Base-by-base conservation (phyloP, 2,797 vertebrate species). In the Rhinatrema bivittatum region DNA sequence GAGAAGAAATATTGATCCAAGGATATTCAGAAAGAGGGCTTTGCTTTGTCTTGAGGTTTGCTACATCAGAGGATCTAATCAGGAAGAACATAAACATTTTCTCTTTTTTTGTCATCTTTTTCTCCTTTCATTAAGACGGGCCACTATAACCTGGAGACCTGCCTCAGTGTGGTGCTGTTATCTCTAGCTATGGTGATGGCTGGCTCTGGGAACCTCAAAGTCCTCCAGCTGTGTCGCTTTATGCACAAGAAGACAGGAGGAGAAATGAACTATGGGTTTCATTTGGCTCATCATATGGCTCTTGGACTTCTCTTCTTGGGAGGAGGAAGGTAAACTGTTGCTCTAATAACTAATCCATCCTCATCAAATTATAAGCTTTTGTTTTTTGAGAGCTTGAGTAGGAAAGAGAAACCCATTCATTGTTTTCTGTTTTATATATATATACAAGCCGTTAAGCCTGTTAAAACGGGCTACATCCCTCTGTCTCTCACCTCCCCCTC, bases 241-340 rank as follows among this genome's bases (percentile, higher is more conserved):
- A 81, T 98, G 65, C 96, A 99, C 76, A 94, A 95, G 68, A 86
- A 93, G 44, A 98, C 91, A 0, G 89, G 92, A 0, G 91, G 90
- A 2, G 96, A 98, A 63, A 97, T 97, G 93, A 99, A 98, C 77
- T 99, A 98, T 0, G 96, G 94, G 27, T 97, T 98, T 57, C 94
- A 99, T 73, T 88, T 98, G 86, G 91, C 95, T 42, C 92, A 97
- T 54, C 96, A 99, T 72, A 98, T 98, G 95, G 89, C 93, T 9
- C 68, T 99, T 53, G 96, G 96, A 3, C 81, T 99, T 34, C 89
- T 99, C 2, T 98, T 98, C 59, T 68, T 98, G 39, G 96, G 96
- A 56, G 92, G 94, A 39, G 95, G 95, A 65, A 90, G 96, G 96
- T 96, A 67, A 63, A 4, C 21, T n/a, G n/a, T 32, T 10, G 32